Evolutionary conservation across 2,797 vertebrate species (phyloP).

Genomic region (Heliangelus exortis): DNA sequence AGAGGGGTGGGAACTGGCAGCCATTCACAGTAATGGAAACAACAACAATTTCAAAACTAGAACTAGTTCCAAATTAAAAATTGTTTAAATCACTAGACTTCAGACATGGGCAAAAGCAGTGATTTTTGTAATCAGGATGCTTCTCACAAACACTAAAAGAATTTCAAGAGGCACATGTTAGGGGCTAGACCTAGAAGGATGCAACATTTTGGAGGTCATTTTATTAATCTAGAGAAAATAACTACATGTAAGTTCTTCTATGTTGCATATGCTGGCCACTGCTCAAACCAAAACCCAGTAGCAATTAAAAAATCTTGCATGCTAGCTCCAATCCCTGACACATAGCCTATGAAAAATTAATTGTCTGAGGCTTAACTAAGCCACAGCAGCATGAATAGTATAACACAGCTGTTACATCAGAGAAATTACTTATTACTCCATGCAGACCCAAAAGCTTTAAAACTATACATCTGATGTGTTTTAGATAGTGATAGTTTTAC

Average conservation of each 20-base stretch:
- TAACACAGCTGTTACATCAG: not conserved
- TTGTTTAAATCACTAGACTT: not conserved
- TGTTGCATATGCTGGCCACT: not conserved
- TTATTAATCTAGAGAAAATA: not conserved
- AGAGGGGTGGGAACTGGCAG: not conserved
- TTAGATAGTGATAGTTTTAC: not conserved
- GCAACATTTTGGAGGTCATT: not conserved
- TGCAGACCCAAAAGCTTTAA: constrained; percentile 15
- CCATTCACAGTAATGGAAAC: not conserved
- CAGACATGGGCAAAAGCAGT: not conserved
- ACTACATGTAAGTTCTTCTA: not conserved
- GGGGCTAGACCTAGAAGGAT: not conserved
- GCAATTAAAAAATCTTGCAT: not conserved
- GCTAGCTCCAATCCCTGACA: not conserved
- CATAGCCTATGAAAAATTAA: constrained; percentile 44
- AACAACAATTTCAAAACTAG: not conserved
- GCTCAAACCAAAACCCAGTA: not conserved
- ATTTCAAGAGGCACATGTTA: not conserved
- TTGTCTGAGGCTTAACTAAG: constrained; percentile 11
- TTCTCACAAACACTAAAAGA: not conserved
- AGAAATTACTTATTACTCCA: not conserved
- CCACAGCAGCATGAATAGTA: not conserved
- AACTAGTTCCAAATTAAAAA: not conserved
- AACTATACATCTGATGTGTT: not conserved
- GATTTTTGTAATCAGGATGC: not conserved